Evolutionary conservation across 2,113 vertebrate genomes (phyloP), one percentile per base, ranked within the genome.

Genomic region (Sylvia atricapilla): DNA sequence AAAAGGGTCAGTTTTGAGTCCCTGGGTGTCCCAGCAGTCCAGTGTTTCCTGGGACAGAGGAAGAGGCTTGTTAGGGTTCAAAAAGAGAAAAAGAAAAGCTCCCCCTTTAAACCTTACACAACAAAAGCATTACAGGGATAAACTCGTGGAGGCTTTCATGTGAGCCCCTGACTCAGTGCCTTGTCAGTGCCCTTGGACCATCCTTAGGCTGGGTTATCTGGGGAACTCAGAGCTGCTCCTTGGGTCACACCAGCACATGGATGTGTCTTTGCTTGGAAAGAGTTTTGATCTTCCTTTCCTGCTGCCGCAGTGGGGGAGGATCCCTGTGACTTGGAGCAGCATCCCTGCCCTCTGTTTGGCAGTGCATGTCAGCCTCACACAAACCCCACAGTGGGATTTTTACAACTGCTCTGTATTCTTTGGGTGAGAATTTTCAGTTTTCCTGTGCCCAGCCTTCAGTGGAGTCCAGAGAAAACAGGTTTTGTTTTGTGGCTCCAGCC

Each of bases 201-300:
- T 12, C 55, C 50, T 19, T 49, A n/a, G 44, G 2, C 6, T 0
- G 4, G 33, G 12, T 58, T 50, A 7, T 22, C 16, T 7, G 8
- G 50, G 62, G 22, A 49, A 43, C 49, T 55, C 89, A 84, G 64
- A 70, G 13, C 69, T 63, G 84, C 63, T 86, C 3, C 49, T 86
- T 70, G 11, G 5, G 19, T 31, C 30, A 55, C 37, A 21, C 33
- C 28, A 19, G 79, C 30, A 28, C 7, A 0, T 15, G 59, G 25
- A 86, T 33, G 30, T 53, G 11, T 55, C 18, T 66, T 52, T 73
- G 53, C 31, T 50, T 76, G n/a, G 35, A 12, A 39, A 35, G 66
- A 24, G 27, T 80, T 90, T 37, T 41, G 11, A 2, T 56, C 12
- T 83, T 84, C 24, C 27, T 44, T 62, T 63, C 16, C 44, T 79